Conservation (phyloP, 2,113 vertebrate genomes). For the Lophochroa leadbeateri region DNA sequence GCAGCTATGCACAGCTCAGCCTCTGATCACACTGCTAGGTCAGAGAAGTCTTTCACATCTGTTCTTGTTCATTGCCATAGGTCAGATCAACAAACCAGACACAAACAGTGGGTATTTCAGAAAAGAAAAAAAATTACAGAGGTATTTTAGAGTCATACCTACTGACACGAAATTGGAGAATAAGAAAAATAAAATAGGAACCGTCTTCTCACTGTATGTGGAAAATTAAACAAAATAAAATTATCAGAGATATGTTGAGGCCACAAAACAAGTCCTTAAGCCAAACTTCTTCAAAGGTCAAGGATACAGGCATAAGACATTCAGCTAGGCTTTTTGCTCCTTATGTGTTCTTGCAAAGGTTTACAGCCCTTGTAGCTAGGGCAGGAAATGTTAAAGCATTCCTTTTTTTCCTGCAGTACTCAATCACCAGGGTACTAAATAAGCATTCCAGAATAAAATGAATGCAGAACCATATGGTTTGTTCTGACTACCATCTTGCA, state of each 20-base stretch:
- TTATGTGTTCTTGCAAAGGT: background rate
- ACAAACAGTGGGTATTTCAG: background rate
- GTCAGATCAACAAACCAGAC: background rate
- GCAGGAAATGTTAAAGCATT: background rate
- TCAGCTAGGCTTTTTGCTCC: background rate
- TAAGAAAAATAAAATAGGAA: background rate
- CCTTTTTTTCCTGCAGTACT: background rate
- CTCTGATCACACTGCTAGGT: background rate
- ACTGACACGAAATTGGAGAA: background rate
- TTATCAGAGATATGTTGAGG: background rate
- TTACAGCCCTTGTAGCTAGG: background rate
- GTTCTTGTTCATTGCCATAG: background rate
- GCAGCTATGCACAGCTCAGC: background rate
- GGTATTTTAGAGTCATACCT: background rate
- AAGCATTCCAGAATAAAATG: slow-evolving; percentile 23
- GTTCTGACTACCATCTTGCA: slow-evolving; percentile 28
- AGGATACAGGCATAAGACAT: background rate
- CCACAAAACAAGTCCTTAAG: background rate
- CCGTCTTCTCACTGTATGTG: background rate
- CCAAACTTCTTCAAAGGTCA: background rate
- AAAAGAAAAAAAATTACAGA: background rate
- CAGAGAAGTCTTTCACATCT: background rate
- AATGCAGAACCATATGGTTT: slow-evolving; percentile 46
- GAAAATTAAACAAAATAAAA: background rate
- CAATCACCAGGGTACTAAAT: background rate